Base-by-base conservation (phyloP, 2,797 vertebrate species). In the Potorous gilbertii region DNA sequence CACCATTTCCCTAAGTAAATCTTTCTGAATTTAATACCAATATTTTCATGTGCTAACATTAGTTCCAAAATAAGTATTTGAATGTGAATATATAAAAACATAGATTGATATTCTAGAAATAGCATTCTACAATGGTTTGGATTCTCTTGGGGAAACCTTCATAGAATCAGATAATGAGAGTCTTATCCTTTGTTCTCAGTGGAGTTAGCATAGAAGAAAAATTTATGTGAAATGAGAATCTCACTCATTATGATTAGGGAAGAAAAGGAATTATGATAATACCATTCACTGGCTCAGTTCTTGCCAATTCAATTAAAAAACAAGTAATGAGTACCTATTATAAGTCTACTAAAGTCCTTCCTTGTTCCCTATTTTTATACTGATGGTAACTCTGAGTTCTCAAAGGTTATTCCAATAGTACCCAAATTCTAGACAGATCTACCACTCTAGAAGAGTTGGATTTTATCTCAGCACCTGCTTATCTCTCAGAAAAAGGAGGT, bases 101-200 rank as follows among this genome's bases (percentile, higher is more conserved):
- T 91, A 46, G 74, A 1, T 59, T 96, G 54, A 91, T 13, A 59
- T 91, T 94, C 34, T 18, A 91, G 92, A 90, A 81, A 21, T 57
- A 92, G 90, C 54, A 57, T 91, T 92, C 1, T 95, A 90, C 52
- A 74, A 89, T 1, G 66, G 12, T 3, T 90, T 87, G 29, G n/a
- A 13, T 92, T 54, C n/a, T 94, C 90, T 93, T 56, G 0, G 55
- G 46, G n/a, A 0, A 92, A 0, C 28, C 81, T 34, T 90, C 13
- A 5, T 31, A 90, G 50, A 66, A 55, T 81, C 46, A 93, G 50
- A 90, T 50, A 81, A 6, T 92, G 14, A 56, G 91, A 52, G 5
- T n/a, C 40, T 27, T 95, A 89, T 91, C 50, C 11, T 46, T 54
- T 92, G 16, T 81, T 94, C 10, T 87, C 92, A 93, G 12, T 3